Evolutionary conservation across 2,113 vertebrate genomes (phyloP), one percentile per base, ranked within the genome.

Genomic region (Pygoscelis adeliae): DNA sequence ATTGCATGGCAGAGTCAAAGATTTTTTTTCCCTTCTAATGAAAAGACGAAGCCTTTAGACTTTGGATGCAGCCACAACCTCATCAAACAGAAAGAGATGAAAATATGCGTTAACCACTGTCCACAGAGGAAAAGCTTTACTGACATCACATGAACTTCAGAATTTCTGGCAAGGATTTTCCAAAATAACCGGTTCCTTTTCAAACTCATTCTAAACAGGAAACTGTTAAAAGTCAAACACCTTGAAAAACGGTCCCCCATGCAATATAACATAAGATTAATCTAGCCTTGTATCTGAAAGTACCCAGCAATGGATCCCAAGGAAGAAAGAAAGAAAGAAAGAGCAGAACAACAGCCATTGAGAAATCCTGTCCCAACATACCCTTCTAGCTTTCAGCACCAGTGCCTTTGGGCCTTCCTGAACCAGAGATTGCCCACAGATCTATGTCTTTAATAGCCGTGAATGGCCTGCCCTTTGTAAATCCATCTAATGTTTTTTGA

Each of bases 401-500:
- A 26, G 30, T 56, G 93, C 86, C 93, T 96, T 73, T 92, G 95
- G 86, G 93, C 90, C 70, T 77, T 88, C 87, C 84, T 49, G 72
- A 69, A 50, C 47, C 95, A 87, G 70, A 67, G 74, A 84, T 11
- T 83, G 82, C 92, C 77, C 77, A 53, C 44, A 94, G 84, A 93
- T 90, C 90, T 56, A 5, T 30, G 66, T 55, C 92, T 93, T 79
- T 76, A 93, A 79, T 49, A 85, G 83, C 88, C 92, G 72, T 29
- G 59, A 89, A 93, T 30, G 63, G 56, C 50, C 23, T 93, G 78
- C 58, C 92, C 93, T 95, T 92, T 83, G 84, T 83, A 91, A 95
- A 91, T 85, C 94, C 69, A 52, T 38, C 93, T 94, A 61, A 89
- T 70, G 78, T 90, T 91, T 95, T 91, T 77, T 95, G 87, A 95